Percentiles rank a stretch among this genome's conserved stretches.
Conservation (phyloP, 2,888 invertebrate species). For the Epistrophe grossulariae region DNA sequence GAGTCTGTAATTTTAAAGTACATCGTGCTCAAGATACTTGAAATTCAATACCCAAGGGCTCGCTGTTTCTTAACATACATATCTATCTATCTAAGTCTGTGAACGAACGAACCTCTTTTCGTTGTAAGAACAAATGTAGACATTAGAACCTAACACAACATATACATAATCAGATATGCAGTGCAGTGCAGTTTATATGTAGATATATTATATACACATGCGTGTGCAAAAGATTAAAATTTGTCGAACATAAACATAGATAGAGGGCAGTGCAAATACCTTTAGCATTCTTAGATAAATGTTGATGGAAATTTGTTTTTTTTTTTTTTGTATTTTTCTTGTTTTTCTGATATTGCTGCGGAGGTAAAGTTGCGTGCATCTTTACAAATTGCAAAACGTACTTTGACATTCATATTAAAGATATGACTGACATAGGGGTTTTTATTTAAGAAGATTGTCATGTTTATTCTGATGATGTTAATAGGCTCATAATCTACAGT, state of each 20-base stretch:
- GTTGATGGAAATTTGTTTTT: slow-evolving; percentile 12
- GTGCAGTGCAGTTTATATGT: background rate
- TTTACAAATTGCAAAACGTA: slow-evolving; percentile 50
- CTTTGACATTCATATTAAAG: slow-evolving; percentile 52
- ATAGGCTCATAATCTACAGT: background rate
- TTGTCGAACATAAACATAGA: slow-evolving; percentile 66
- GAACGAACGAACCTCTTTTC: slow-evolving; percentile 34
- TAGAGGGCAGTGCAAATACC: slow-evolving; percentile 51
- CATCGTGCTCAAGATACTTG: slow-evolving; percentile 67
- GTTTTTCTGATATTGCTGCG: background rate
- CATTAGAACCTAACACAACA: slow-evolving; percentile 69
- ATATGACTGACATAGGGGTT: slow-evolving; percentile 38
- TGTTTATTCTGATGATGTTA: background rate
- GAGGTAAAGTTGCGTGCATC: slow-evolving; percentile 51
- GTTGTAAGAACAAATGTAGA: slow-evolving; percentile 71
- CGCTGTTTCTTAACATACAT: slow-evolving; percentile 45
- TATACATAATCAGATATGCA: slow-evolving; percentile 59
- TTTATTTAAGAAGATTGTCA: background rate
- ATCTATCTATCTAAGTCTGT: background rate
- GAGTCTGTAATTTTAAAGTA: slow-evolving; percentile 69
- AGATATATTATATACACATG: too few relatives aligned
- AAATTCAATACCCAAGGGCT: slow-evolving; percentile 67
- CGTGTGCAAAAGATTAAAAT: slow-evolving; percentile 66
- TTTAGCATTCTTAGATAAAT: slow-evolving; percentile 42
- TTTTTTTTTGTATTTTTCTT: background rate